These are phyloP conservation scores for Idaea aversata DNA, from an alignment of 2,888 invertebrate species.

Conservation along the genomic window DNA sequence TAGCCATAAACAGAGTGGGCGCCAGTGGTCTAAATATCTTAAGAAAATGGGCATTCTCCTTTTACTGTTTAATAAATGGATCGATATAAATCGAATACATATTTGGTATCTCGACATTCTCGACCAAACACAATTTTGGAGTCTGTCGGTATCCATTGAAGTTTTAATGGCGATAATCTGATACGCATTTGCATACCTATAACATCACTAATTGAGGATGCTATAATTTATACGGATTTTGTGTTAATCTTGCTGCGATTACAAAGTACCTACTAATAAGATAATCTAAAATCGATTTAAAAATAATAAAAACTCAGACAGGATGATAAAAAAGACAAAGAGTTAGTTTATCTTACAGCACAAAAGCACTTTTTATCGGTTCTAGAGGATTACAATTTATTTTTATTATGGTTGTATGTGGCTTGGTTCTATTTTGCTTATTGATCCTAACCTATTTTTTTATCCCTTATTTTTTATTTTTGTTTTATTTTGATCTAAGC, in stretches of 20 bases:
- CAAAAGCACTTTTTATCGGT: neutral
- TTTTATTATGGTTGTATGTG: too few species aligned
- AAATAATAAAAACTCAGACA: neutral
- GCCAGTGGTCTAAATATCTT: neutral
- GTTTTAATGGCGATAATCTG: conserved; percentile 16
- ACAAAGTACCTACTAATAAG: neutral
- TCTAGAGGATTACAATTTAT: too few species aligned
- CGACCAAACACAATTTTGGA: neutral
- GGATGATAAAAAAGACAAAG: neutral
- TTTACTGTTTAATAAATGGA: neutral
- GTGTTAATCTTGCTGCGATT: neutral
- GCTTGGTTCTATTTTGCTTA: too few species aligned
- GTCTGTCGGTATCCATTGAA: conserved; percentile 16
- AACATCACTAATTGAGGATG: neutral
- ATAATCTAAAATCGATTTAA: neutral
- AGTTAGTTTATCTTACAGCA: neutral
- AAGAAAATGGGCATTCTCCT: neutral
- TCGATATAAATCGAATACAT: neutral
- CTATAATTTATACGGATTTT: neutral
- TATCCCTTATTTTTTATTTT: too few species aligned
- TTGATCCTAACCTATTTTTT: too few species aligned
- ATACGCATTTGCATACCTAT: neutral
- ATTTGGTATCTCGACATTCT: neutral
- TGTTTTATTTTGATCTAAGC: too few species aligned
- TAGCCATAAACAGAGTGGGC: too few species aligned